phyloP scores from a whole-genome alignment of 2,888 invertebrate species.

The Conomelus anceps region DNA sequence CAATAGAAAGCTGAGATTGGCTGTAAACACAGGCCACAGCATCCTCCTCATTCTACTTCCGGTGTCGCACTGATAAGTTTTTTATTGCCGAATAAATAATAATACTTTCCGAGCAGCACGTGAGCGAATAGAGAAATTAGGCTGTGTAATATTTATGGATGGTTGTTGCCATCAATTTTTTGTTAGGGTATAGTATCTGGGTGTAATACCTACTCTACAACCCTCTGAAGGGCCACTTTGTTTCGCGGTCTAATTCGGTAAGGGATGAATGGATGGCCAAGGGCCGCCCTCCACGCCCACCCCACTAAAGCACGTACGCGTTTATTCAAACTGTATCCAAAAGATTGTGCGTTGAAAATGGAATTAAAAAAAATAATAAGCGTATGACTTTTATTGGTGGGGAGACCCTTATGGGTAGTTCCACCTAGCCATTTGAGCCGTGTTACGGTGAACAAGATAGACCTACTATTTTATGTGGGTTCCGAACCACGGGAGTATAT shows the following conservation, averaged over 20 bases:
- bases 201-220: not conserved
- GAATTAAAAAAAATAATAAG: no score
- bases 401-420: no score
- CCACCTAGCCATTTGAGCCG: no score
- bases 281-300: no score
- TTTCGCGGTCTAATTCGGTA: not conserved
- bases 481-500: no score
- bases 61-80: not conserved
- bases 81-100: not conserved
- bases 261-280: not conserved
- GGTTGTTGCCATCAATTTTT: not conserved
- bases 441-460: no score
- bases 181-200: not conserved
- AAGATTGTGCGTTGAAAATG: no score
- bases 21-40: not conserved
- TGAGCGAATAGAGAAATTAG: not conserved
- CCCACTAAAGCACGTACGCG: no score
- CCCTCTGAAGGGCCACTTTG: not conserved
- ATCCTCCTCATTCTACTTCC: not conserved
- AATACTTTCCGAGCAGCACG: not conserved
- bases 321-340: no score
- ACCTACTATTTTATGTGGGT: no score
- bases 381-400: no score
- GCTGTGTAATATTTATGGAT: not conserved
- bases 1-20: not conserved